A percentile compares a stretch with the other conserved stretches of the same genome.
phyloP scores from a whole-genome alignment of 2,888 invertebrate species.

The Drosophila buzzatii region DNA sequence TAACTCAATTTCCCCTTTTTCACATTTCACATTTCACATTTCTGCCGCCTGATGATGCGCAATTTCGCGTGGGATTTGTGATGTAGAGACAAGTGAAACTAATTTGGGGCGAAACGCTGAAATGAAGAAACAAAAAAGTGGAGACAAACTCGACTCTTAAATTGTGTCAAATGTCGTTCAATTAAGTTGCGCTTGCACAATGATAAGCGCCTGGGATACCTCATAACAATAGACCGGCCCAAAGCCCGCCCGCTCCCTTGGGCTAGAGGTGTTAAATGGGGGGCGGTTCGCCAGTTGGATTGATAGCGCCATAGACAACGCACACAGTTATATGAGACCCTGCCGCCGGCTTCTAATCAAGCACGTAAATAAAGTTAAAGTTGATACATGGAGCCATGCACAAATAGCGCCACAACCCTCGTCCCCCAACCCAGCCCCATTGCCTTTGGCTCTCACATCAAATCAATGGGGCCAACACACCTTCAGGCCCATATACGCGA shows the following conservation, averaged over 20 bases:
- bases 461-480: conserved; percentile 67
- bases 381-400: conserved; percentile 58
- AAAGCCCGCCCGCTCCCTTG: not conserved
- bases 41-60: conserved; percentile 33
- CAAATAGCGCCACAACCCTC: conserved; percentile 39
- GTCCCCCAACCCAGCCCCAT: conserved; percentile 26
- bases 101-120: conserved; percentile 55
- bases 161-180: conserved; percentile 79
- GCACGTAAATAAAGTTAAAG: conserved; percentile 80
- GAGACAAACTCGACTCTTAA: conserved; percentile 65
- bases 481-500: conserved; percentile 12
- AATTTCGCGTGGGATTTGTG: conserved; percentile 59
- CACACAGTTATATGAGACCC: conserved; percentile 17
- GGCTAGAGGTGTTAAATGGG: conserved; percentile 28
- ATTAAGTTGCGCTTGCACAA: conserved; percentile 72
- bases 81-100: conserved; percentile 68
- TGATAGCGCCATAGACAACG: conserved; percentile 60
- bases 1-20: conserved; percentile 48
- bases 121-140: conserved; percentile 16
- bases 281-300: conserved; percentile 49
- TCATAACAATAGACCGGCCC: conserved; percentile 51
- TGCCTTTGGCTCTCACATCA: conserved; percentile 59
- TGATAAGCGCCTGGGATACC: conserved; percentile 61
- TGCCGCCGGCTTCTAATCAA: conserved; percentile 69
- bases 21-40: conserved; percentile 20